Evolutionary conservation across 2,113 vertebrate genomes (phyloP).

Genomic region (Cyanoliseus patagonus): DNA sequence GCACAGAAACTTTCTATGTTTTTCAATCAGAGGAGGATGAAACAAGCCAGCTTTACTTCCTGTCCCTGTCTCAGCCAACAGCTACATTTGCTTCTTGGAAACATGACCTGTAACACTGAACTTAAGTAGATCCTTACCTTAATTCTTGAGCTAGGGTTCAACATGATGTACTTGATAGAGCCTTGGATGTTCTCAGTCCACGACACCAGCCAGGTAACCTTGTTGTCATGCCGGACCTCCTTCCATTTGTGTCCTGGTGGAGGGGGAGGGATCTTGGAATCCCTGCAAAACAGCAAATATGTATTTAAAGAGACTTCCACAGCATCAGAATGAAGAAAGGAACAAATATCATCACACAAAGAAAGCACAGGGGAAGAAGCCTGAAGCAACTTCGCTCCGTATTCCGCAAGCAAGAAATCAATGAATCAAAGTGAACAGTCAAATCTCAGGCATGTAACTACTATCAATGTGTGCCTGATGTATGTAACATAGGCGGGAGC

Average conservation of each 20-base stretch:
- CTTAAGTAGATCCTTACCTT: conserved; percentile 78
- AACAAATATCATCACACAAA: neutral
- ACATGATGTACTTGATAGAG: conserved; percentile 98
- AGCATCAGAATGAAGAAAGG: neutral
- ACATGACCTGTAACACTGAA: neutral
- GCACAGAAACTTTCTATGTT: neutral
- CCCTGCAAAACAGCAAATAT: conserved; percentile 69
- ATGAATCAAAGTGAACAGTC: neutral
- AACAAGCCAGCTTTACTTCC: neutral
- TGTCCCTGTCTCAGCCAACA: neutral
- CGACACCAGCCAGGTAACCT: conserved; percentile 95
- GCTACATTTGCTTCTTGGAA: neutral
- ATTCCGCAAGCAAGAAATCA: neutral
- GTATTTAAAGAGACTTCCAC: neutral
- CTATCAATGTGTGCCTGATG: neutral
- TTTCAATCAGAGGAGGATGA: neutral
- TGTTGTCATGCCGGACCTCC: conserved; percentile 93
- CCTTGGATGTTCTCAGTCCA: conserved; percentile 98
- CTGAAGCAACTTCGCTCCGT: neutral
- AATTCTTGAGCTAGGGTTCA: conserved; percentile 96
- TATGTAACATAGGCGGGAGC: neutral
- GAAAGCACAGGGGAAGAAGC: neutral
- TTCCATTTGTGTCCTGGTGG: conserved; percentile 94
- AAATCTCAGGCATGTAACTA: neutral
- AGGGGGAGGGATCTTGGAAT: conserved; percentile 90